These are phyloP conservation scores for Crenichthys baileyi DNA, from an alignment of 2,797 vertebrate genomes.

Conservation along the genomic window DNA sequence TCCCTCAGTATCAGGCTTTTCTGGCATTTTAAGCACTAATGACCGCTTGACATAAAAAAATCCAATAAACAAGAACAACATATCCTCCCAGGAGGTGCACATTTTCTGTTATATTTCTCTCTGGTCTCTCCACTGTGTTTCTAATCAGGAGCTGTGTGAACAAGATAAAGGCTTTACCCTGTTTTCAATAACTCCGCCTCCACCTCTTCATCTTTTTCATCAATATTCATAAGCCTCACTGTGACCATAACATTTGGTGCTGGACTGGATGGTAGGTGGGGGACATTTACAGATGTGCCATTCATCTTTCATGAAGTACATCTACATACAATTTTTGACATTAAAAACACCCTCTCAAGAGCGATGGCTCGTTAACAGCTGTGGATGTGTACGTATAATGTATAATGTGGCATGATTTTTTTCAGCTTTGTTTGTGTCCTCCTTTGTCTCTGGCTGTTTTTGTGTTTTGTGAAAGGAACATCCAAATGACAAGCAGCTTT, in stretches of 20 bases:
- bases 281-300: constrained; percentile 31
- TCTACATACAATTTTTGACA: constrained; percentile 43
- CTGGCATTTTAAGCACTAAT: constrained; percentile 1
- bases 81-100: not conserved
- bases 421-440: constrained; percentile 9
- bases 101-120: not conserved
- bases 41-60: constrained; percentile 28
- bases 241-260: constrained; percentile 41
- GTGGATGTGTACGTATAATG: constrained; percentile 10
- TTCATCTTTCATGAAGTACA: constrained; percentile 13
- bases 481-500: constrained; percentile 17
- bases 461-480: not conserved
- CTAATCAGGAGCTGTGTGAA: constrained; percentile 44
- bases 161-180: constrained; percentile 44
- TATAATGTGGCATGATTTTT: not conserved
- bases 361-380: constrained; percentile 55
- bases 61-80: constrained; percentile 1
- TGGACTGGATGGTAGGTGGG: not conserved
- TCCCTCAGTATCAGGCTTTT: constrained; percentile 15
- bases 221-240: constrained; percentile 60
- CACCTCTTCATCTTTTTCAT: constrained; percentile 50
- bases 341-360: constrained; percentile 53
- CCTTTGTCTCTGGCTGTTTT: constrained; percentile 7
- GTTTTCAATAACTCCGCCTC: constrained; percentile 45
- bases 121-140: constrained; percentile 13